Percentiles rank a stretch among this genome's conserved stretches.
Conservation (phyloP, 1,140 invertebrate genomes). For the Solen grandis region DNA sequence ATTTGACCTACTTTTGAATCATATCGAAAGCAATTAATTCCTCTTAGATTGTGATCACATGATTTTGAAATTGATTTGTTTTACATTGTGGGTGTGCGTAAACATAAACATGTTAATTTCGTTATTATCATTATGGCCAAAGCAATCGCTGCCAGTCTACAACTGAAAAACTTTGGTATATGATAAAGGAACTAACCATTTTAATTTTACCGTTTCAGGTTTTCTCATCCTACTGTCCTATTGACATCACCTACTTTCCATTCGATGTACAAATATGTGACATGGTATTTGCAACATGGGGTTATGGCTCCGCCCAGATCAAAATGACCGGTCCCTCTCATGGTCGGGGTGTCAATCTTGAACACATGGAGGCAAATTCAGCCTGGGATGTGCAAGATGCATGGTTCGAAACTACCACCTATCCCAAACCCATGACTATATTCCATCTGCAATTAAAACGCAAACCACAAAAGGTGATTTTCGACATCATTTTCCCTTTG, state of each 20-base stretch:
- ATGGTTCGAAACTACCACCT: neutral
- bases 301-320: constrained; percentile 38
- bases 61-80: too few relatives aligned
- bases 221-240: constrained; percentile 1
- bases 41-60: too few relatives aligned
- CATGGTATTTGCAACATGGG: constrained; percentile 22
- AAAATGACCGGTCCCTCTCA: neutral
- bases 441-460: constrained; percentile 74
- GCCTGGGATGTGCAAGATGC: constrained; percentile 1
- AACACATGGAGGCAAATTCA: neutral
- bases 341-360: neutral
- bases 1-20: too few relatives aligned
- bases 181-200: too few relatives aligned
- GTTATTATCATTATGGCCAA: too few relatives aligned
- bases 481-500: constrained; percentile 84
- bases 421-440: constrained; percentile 36
- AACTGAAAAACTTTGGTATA: too few relatives aligned
- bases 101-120: too few relatives aligned
- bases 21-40: too few relatives aligned
- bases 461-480: constrained; percentile 79
- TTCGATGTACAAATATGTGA: constrained; percentile 11
- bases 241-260: constrained; percentile 28
- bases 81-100: too few relatives aligned
- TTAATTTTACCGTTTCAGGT: constrained; percentile 4
- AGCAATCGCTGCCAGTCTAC: too few relatives aligned